Percentiles rank a stretch among this genome's conserved stretches.
phyloP scores from a whole-genome alignment of 1,140 invertebrate species.

The Drosophila kanapiae region DNA sequence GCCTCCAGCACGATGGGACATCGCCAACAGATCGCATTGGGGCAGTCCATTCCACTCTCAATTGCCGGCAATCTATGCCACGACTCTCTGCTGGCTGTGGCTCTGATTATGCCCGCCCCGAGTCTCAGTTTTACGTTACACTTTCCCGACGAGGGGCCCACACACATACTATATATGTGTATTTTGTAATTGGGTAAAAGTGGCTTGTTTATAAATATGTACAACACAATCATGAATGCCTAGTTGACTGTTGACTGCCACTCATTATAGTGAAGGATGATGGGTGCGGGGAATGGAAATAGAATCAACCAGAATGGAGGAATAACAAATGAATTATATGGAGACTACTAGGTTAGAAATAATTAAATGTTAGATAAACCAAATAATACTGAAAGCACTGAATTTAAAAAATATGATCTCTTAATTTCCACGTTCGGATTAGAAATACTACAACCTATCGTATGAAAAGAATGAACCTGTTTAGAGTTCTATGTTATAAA shows the following conservation, averaged over 20 bases:
- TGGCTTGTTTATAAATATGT: conserved; percentile 64
- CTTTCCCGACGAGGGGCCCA: conserved; percentile 21
- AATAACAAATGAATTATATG: neutral
- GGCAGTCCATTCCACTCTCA: conserved; percentile 48
- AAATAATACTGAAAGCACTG: neutral
- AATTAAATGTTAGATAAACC: neutral
- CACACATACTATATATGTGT: neutral
- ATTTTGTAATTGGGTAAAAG: conserved; percentile 70
- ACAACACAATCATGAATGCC: conserved; percentile 39
- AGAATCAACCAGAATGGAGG: neutral
- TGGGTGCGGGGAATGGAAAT: conserved; percentile 1
- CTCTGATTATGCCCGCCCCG: conserved; percentile 45
- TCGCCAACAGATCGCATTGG: conserved; percentile 25
- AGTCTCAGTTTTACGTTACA: conserved; percentile 37
- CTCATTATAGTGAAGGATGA: conserved; percentile 9
- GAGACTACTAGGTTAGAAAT: neutral
- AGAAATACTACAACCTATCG: too few species aligned
- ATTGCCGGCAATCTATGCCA: conserved; percentile 71
- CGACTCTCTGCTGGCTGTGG: conserved; percentile 35
- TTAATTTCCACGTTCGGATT: too few species aligned
- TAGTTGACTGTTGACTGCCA: conserved; percentile 37
- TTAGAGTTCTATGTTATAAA: too few species aligned
- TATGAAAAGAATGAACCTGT: too few species aligned
- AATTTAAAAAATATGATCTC: too few species aligned
- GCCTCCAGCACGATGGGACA: conserved; percentile 66